These are phyloP conservation scores for Sphaerophoria taeniata DNA, from an alignment of 2,888 invertebrate species.

Conservation along the genomic window DNA sequence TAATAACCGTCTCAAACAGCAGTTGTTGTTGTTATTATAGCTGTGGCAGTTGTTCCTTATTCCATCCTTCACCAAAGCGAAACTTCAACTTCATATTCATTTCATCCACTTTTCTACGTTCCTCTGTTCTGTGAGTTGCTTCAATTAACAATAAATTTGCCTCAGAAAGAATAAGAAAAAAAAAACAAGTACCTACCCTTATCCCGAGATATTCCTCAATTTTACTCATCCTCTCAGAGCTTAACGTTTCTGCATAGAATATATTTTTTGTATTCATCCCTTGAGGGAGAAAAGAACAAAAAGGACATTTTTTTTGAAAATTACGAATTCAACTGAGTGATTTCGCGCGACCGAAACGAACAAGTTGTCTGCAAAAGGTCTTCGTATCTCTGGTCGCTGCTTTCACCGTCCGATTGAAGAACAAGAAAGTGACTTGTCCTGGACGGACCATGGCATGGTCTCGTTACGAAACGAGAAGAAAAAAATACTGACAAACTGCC, in stretches of 20 bases:
- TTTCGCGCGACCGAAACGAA: constrained; percentile 54
- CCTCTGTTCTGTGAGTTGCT: constrained; percentile 63
- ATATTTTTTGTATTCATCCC: constrained; percentile 9
- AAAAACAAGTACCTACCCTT: constrained; percentile 40
- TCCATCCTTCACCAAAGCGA: constrained; percentile 16
- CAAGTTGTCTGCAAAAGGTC: constrained; percentile 8
- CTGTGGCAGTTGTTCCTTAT: constrained; percentile 23
- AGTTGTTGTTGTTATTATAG: too few species aligned
- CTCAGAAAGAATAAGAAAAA: constrained; percentile 54
- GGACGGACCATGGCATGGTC: neutral
- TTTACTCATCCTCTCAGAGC: neutral
- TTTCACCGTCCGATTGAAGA: constrained; percentile 5
- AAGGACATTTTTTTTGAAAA: constrained; percentile 64
- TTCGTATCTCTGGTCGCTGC: constrained; percentile 15
- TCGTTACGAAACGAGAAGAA: constrained; percentile 6
- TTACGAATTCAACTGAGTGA: constrained; percentile 74
- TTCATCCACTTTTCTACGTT: constrained; percentile 68
- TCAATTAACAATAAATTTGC: constrained; percentile 73
- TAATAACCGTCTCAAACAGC: constrained; percentile 36
- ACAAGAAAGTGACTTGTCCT: constrained; percentile 20
- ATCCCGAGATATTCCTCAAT: neutral
- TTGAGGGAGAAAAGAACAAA: constrained; percentile 54
- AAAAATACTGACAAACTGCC: constrained; percentile 72
- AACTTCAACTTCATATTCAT: constrained; percentile 67
- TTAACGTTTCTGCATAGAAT: neutral